Base-by-base conservation (phyloP, 2,797 vertebrate genomes). In the Chromobotia macracanthus region DNA sequence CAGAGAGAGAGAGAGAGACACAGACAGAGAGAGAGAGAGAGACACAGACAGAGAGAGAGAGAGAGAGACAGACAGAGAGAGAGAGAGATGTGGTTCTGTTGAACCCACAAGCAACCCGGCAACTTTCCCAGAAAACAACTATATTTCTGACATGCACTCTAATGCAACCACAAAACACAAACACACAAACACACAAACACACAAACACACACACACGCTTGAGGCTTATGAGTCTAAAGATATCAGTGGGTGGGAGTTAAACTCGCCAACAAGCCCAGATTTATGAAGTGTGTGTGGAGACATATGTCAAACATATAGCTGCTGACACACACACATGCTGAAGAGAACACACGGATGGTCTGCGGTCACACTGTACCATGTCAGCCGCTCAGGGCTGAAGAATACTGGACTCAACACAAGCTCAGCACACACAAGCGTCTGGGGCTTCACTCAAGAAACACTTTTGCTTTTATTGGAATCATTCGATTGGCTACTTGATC, bases 101-200 rank as follows among this genome's bases (percentile, higher is more conserved):
- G 25, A 79, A 53, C 76, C 67, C 67, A 71, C 67, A 71, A 79
- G 76, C 68, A 71, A 68, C 68, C 55, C 44, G 76, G 76, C 67
- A 71, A 68, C 76, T 55, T 71, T 79, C 76, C 76, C 68, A 79
- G 67, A 79, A 71, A 70, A 61, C 76, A 69, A 70, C 66, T 71
- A 69, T 70, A 71, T 77, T 69, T 77, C 75, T 77, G 65, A 77
- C 75, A 48, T 46, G 75, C 75, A 4, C 51, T 60, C 65, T 69
- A 77, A 77, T 77, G 75, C 53, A 69, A 69, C 75, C 75, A 48
- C 75, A 77, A 55, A 64, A 55, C 35, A 72, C 69, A n/a, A n/a
- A n/a, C n/a, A n/a, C n/a, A n/a, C n/a, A n/a, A n/a, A n/a, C n/a
- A n/a, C n/a, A n/a, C n/a, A n/a, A n/a, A 75, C n/a, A 64, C 72